These are phyloP conservation scores for Crax fasciolata DNA, from an alignment of 2,797 vertebrate species.

Conservation along the genomic window DNA sequence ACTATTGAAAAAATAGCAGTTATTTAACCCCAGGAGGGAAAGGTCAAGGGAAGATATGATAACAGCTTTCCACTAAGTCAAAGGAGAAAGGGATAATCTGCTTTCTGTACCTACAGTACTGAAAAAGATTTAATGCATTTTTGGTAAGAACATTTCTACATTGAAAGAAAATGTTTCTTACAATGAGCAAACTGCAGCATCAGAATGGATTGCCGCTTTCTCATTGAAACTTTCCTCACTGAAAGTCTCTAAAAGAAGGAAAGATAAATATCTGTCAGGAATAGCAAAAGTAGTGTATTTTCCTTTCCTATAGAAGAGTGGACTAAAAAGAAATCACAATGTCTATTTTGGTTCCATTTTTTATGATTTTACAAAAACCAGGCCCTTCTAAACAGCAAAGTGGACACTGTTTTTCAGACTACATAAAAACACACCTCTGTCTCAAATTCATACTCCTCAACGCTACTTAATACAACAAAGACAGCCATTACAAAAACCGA, in stretches of 20 bases:
- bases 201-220: constrained; percentile 29
- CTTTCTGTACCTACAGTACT: neutral
- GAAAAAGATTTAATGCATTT: constrained; percentile 34
- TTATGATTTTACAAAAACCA: neutral
- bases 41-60: constrained; percentile 31
- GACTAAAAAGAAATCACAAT: neutral
- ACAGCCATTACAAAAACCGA: neutral
- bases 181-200: neutral
- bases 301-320: neutral
- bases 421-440: neutral
- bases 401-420: neutral
- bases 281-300: constrained; percentile 17
- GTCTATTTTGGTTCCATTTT: neutral
- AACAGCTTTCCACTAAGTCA: constrained; percentile 36
- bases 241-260: neutral
- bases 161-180: neutral
- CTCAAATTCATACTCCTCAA: neutral
- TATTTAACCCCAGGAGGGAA: constrained; percentile 39
- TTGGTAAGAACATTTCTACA: constrained; percentile 34
- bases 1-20: neutral
- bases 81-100: constrained; percentile 25
- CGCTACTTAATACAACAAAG: neutral
- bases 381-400: neutral
- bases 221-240: neutral
- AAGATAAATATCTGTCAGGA: constrained; percentile 23